Base-by-base conservation (phyloP, 2,888 invertebrate species). In the Priocnemis perturbator region DNA sequence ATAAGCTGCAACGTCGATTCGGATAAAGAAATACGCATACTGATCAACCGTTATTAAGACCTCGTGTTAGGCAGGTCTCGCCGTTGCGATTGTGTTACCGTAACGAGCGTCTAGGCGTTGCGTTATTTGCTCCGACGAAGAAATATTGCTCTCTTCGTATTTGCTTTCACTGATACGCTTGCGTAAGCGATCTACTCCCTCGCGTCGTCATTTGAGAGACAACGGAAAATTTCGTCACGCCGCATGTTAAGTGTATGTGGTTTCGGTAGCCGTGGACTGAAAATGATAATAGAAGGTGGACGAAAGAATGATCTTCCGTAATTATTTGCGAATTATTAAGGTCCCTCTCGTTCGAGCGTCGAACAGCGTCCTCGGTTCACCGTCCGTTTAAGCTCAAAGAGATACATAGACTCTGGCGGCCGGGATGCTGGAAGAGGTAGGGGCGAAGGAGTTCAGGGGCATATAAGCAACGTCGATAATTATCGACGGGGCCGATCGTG, bases 401-500 rank as follows among this genome's bases (percentile, higher is more conserved):
- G 57, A 19, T 45, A 50, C 20, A 19, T 37, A 45, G 37, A 62
- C 17, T 64, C 50, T 14, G 60, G n/a, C 37, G 26, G 45, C 19
- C 45, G 58, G 37, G 37, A 37, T 37, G 37, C 37, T 2, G 44
- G 37, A 20, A 23, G 56, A 14, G 21, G 11, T 11, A 60, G 44
- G n/a, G 53, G 63, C 26, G 45, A 61, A 50, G 26, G 59, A 62
- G 55, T 50, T 52, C 52, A 57, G 17, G 65, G 26, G 57, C 47
- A 64, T 64, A 70, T 57, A 71, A 67, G 69, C 63, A 72, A 30
- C 53, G 66, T 67, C 68, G 79, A 80, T 80, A 79, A 80, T 81
- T 80, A 79, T 79, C 77, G 74, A 73, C 59, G 71, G 62, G 61
- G 60, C 55, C 71, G 75, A 77, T 76, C 79, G 76, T 73, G 76